Evolutionary conservation across 2,113 vertebrate genomes (phyloP).

Genomic region (Plecturocebus donacophilus): DNA sequence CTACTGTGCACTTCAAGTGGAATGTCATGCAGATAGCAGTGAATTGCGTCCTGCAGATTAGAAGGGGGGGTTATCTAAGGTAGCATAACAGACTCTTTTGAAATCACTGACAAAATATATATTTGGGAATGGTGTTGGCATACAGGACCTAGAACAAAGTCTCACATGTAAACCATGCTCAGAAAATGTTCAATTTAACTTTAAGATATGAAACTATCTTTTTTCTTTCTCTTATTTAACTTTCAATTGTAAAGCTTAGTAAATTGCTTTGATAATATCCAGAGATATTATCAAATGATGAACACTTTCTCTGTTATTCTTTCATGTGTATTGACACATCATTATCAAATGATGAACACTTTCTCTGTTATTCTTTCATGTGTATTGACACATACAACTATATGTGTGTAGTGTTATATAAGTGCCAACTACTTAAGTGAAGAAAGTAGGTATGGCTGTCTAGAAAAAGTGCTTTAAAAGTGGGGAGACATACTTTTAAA

Average conservation of each 20-base stretch:
- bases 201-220: neutral
- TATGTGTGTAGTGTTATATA: neutral
- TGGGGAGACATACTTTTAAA: neutral
- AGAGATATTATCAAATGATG: too few species aligned
- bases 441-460: neutral
- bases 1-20: neutral
- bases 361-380: neutral
- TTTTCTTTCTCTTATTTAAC: constrained; percentile 17
- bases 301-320: constrained; percentile 16
- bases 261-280: constrained; percentile 9
- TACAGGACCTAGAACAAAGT: neutral
- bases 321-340: neutral
- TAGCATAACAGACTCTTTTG: neutral
- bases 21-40: neutral
- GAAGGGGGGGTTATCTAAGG: neutral
- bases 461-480: neutral
- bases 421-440: neutral
- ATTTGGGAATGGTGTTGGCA: neutral
- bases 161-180: neutral
- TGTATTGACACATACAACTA: neutral
- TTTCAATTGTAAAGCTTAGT: neutral
- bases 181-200: neutral
- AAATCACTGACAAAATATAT: neutral
- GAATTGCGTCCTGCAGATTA: neutral
- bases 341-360: too few species aligned